phyloP scores from a whole-genome alignment of 1,140 invertebrate species.

The Andricus grossulariae region DNA sequence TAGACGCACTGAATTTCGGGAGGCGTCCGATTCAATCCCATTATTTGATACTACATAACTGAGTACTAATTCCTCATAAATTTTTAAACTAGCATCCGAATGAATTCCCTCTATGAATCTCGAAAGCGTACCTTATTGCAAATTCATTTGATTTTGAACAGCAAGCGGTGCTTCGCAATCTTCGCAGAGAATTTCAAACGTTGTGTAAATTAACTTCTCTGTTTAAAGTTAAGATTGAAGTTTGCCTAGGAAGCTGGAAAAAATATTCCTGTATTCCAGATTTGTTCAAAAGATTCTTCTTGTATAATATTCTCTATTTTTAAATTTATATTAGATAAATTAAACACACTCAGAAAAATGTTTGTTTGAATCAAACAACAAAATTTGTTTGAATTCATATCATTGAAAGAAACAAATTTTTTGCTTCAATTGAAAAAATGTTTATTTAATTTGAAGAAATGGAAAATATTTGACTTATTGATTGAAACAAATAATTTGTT shows the following conservation, averaged over 20 bases:
- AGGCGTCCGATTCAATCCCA: background rate
- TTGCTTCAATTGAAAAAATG: too few relatives aligned
- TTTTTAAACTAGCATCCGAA: background rate
- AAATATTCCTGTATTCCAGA: constrained; percentile 14
- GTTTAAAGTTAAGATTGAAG: constrained; percentile 26
- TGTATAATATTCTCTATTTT: background rate
- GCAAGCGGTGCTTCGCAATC: constrained; percentile 15
- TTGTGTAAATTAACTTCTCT: constrained; percentile 12
- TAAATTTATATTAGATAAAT: too few relatives aligned
- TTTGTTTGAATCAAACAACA: too few relatives aligned
- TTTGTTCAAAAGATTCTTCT: constrained; percentile 24
- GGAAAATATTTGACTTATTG: too few relatives aligned
- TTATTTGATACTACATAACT: background rate
- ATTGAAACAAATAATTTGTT: too few relatives aligned
- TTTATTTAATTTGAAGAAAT: too few relatives aligned
- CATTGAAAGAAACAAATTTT: too few relatives aligned
- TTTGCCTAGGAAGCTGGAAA: background rate
- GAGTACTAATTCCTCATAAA: background rate
- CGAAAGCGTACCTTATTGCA: background rate
- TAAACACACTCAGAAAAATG: too few relatives aligned
- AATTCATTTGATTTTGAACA: constrained; percentile 16
- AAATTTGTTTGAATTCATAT: too few relatives aligned
- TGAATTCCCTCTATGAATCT: constrained; percentile 6
- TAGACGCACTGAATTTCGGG: too few relatives aligned
- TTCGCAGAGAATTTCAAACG: constrained; percentile 17